phyloP scores from a whole-genome alignment of 2,113 vertebrate genomes.

The Bufo gargarizans region DNA sequence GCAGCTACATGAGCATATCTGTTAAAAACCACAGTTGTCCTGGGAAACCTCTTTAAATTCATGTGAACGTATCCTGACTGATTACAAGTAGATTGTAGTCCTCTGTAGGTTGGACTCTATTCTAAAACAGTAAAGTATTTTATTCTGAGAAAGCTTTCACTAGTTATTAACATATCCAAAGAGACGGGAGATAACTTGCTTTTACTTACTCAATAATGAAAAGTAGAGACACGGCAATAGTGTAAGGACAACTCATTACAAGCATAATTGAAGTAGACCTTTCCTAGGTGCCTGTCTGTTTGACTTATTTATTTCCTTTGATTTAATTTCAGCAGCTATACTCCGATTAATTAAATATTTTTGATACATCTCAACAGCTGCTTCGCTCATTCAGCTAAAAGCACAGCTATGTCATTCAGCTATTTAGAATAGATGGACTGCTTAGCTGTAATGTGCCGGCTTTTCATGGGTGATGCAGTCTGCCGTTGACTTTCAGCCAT shows the following conservation, averaged over 20 bases:
- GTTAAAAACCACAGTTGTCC: too few relatives aligned
- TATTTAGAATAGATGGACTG: background rate
- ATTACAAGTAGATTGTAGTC: background rate
- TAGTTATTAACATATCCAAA: background rate
- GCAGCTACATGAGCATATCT: too few relatives aligned
- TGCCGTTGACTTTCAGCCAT: background rate
- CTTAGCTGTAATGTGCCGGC: slow-evolving; percentile 13
- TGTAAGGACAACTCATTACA: slow-evolving; percentile 15
- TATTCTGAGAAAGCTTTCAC: background rate
- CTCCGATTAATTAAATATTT: slow-evolving; percentile 33
- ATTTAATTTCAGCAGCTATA: slow-evolving; percentile 39
- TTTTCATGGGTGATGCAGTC: background rate
- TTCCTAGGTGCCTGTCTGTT: slow-evolving; percentile 17
- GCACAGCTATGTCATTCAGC: slow-evolving; percentile 22
- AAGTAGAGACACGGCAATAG: background rate
- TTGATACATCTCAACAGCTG: slow-evolving; percentile 30
- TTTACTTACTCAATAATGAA: background rate
- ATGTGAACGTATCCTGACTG: too few relatives aligned
- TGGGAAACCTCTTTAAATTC: too few relatives aligned
- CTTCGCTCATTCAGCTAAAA: slow-evolving; percentile 13
- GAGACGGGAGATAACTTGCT: background rate
- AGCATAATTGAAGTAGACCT: slow-evolving; percentile 12
- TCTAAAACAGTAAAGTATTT: background rate
- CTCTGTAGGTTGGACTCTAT: background rate
- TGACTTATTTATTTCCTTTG: slow-evolving; percentile 29